phyloP scores from a whole-genome alignment of 1,140 invertebrate species.

The Pogonus chalceus region DNA sequence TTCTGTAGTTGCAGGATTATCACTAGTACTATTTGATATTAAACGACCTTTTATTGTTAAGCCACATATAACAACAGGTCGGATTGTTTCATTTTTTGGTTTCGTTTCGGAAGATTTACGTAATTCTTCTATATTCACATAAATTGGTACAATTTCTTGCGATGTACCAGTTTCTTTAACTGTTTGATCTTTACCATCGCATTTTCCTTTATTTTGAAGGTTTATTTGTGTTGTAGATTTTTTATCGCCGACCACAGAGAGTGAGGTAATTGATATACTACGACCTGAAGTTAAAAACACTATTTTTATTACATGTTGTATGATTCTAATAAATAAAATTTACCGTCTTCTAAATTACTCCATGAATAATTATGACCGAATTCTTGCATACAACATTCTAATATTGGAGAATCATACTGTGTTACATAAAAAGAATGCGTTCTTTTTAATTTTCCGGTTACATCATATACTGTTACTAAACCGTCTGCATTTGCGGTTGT shows the following conservation, averaged over 20 bases:
- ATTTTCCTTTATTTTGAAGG: background rate
- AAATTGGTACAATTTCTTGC: background rate
- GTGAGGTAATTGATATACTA: background rate
- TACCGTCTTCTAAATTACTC: slow-evolving; percentile 23
- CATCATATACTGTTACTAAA: slow-evolving; percentile 32
- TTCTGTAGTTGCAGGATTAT: background rate
- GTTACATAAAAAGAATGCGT: slow-evolving; percentile 33
- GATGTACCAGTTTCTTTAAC: background rate
- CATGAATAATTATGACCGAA: slow-evolving; percentile 26
- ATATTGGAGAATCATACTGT: slow-evolving; percentile 32
- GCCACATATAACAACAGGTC: slow-evolving; percentile 30
- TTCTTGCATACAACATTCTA: slow-evolving; percentile 31
- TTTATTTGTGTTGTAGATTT: background rate
- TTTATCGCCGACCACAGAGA: background rate
- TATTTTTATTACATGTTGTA: background rate
- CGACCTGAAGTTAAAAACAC: background rate
- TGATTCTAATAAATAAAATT: slow-evolving; percentile 5
- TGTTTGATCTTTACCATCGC: background rate
- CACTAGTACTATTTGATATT: slow-evolving; percentile 7
- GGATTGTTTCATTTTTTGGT: slow-evolving; percentile 7
- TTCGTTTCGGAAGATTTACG: slow-evolving; percentile 11
- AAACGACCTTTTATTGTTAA: slow-evolving; percentile 21
- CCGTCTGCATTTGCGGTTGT: slow-evolving; percentile 30
- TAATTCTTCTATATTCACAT: slow-evolving; percentile 17
- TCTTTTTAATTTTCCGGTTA: slow-evolving; percentile 31